Evolutionary conservation across 2,888 invertebrate species (phyloP), one percentile per base, ranked within the genome.

Genomic region (Thera britannica): DNA sequence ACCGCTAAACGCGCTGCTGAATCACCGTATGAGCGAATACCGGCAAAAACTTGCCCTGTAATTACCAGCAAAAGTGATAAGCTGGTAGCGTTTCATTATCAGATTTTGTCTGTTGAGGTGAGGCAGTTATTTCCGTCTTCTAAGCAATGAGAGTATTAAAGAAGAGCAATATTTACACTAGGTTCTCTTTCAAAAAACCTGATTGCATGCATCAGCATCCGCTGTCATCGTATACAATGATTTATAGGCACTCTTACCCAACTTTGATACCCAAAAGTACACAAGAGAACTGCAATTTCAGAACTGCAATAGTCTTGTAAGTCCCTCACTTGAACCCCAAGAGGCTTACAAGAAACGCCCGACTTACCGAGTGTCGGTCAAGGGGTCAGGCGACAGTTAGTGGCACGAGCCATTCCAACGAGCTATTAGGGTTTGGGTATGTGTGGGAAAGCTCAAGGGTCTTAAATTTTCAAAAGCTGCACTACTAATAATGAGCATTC

Each of bases 321-420:
- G 61, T 46, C 54, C 63, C 8, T 46, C 46, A 54, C 62, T 70
- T 56, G 54, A 62, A 35, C 11, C 67, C 0, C 54, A 58, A 56
- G 54, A 48, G 8, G 54, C 54, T 55, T 51, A 11, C 44, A 68
- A 68, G 71, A 71, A 69, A 62, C 68, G 68, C 54, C 71, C 67
- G 67, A 65, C 71, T 63, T 70, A 56, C 67, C 57, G 49, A 78
- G 78, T 80, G 76, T 82, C 79, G 82, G 82, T 83, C 82, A 82
- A 79, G 79, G 72, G 83, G 82, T 71, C 83, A 80, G 72, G 72
- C 73, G 80, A 82, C 82, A 81, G 80, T 82, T 82, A 83, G 71
- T 57, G 63, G 59, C 71, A 51, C 54, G 44, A 52, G 56, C 38
- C 55, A 59, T 9, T 58, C 68, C 38, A 61, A 68, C 51, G 65